Percentiles rank a stretch among this genome's conserved stretches.
Evolutionary conservation across 2,888 invertebrate genomes (phyloP).

Genomic region (Drosophila suboccidentalis): DNA sequence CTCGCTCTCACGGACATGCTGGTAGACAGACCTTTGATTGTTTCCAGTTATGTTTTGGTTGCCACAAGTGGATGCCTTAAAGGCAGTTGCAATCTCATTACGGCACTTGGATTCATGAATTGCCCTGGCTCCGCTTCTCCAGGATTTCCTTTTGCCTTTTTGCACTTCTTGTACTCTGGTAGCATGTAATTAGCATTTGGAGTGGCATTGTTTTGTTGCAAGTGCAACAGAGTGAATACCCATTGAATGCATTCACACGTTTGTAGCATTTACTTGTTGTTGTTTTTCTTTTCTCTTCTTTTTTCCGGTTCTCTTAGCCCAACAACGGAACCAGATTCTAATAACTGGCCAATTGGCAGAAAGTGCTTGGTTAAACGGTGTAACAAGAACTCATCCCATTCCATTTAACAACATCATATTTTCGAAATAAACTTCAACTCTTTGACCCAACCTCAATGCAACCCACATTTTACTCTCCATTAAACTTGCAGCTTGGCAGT

Average conservation of each 20-base stretch:
- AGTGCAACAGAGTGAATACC: conserved; percentile 15
- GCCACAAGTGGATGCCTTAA: conserved; percentile 25
- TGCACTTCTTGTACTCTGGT: conserved; percentile 42
- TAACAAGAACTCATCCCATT: conserved; percentile 1
- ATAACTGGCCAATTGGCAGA: conserved; percentile 36
- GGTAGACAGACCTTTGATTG: neutral
- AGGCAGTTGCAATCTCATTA: conserved; percentile 55
- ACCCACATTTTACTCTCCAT: conserved; percentile 19
- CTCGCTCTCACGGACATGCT: neutral
- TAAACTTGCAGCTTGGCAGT: conserved; percentile 37
- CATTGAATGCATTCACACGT: conserved; percentile 28
- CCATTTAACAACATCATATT: neutral
- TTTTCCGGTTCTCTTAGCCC: conserved; percentile 3
- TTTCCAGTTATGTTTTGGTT: conserved; percentile 27
- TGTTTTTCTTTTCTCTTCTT: neutral
- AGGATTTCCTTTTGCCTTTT: conserved; percentile 69
- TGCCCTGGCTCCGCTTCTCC: conserved; percentile 52
- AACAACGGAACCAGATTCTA: conserved; percentile 17
- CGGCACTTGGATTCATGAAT: conserved; percentile 40
- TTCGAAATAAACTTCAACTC: neutral
- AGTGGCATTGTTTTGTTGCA: conserved; percentile 40
- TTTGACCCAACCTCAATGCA: conserved; percentile 18
- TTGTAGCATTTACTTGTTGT: conserved; percentile 1
- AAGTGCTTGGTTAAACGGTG: conserved; percentile 9
- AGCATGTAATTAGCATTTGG: conserved; percentile 68